Evolutionary conservation across 2,113 vertebrate genomes (phyloP).

Genomic region (Erythrolamprus reginae): DNA sequence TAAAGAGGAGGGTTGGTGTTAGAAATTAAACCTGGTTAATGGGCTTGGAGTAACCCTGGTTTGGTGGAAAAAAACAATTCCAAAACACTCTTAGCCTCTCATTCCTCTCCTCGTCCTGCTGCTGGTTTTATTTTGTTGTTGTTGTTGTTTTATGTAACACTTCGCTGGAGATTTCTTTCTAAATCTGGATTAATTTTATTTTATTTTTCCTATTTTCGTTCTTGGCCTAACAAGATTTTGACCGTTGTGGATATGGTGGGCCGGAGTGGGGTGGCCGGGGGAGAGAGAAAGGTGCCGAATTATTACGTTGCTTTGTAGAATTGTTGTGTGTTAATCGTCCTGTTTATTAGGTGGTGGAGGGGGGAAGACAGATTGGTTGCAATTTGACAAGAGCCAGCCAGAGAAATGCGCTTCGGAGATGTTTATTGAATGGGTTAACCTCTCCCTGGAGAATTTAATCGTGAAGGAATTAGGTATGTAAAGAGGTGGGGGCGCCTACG

Average conservation of each 20-base stretch:
- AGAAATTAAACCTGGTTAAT: not conserved
- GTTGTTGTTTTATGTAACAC: slow-evolving; percentile 74
- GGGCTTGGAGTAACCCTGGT: not conserved
- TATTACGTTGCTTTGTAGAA: slow-evolving; percentile 37
- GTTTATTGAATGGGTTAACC: slow-evolving; percentile 31
- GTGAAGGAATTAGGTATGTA: slow-evolving; percentile 26
- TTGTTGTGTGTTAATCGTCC: slow-evolving; percentile 66
- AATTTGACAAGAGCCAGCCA: slow-evolving; percentile 35
- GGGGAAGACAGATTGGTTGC: slow-evolving; percentile 29
- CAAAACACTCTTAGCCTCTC: not conserved
- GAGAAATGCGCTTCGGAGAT: slow-evolving; percentile 20
- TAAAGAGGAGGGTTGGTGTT: not conserved
- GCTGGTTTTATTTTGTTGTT: not conserved
- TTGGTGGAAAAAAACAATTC: not conserved
- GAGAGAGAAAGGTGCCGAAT: slow-evolving; percentile 27
- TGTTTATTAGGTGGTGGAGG: slow-evolving; percentile 50
- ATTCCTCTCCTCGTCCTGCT: not conserved
- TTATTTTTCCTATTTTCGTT: slow-evolving; percentile 49
- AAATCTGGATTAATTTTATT: slow-evolving; percentile 40
- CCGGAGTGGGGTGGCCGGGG: too few relatives aligned
- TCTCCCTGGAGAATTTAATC: slow-evolving; percentile 19
- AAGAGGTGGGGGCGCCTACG: not conserved
- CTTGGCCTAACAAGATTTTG: slow-evolving; percentile 22
- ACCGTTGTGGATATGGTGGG: not conserved
- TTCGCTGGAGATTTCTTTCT: slow-evolving; percentile 52